Evolutionary conservation across 2,888 invertebrate genomes (phyloP), one percentile per base, ranked within the genome.

Genomic region (Micoletzkya japonica): DNA sequence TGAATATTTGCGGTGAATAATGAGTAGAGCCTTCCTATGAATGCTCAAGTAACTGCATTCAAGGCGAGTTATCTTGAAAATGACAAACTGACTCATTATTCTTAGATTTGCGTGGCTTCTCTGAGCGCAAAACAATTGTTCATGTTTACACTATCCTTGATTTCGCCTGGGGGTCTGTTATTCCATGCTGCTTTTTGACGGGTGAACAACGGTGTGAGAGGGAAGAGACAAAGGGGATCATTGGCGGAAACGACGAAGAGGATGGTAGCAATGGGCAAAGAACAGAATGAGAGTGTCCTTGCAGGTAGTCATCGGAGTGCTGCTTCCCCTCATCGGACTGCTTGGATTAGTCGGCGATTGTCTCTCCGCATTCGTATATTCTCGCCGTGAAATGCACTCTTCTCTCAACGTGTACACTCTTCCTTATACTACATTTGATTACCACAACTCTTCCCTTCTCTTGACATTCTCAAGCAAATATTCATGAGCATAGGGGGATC

Each of bases 331-430:
- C 26, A 77, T 85, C 70, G 85, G 83, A 54, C 60, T 74, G 39
- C 73, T 85, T 67, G 85, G 85, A 7, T 63, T 85, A 32, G 68
- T 82, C 57, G 85, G 84, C 32, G 81, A 85, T 71, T 59, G 75
- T 32, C 61, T 84, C n/a, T 78, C 78, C 28, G 80, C 81, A 24
- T 82, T 81, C 72, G 78, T 83, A 37, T 85, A 81, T 72, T 79
- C 81, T 3, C 71, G 83, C 7, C 74, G 76, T 20, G 76, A 76
- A 34, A 83, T 85, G 83, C 76, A 77, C 50, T 81, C 81, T 1
- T 82, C 82, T 44, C 69, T 83, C 64, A 84, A 84, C 72, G 74
- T 78, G 75, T 84, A 74, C 71, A 75, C 73, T 14, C 44, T 44
- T 44, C 20, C 20, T 20, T 44, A 44, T 44, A 44, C 20, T 44